Base-by-base conservation (phyloP, 2,888 invertebrate species). In the Thysanoteuthis rhombus region DNA sequence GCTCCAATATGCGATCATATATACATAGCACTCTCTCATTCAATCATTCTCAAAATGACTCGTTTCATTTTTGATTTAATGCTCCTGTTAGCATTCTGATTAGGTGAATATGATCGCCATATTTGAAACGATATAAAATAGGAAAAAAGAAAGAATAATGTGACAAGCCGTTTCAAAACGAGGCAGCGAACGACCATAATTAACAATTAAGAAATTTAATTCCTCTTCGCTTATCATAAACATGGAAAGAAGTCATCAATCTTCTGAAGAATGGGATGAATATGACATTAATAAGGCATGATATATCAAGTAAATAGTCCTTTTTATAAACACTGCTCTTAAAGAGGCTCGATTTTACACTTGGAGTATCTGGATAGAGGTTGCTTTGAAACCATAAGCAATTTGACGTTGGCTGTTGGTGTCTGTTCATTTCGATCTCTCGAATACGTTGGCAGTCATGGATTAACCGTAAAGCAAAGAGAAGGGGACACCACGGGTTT, bases 131-230 rank as follows among this genome's bases (percentile, higher is more conserved):
- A 36, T 12, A 75, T n/a, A 36, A 75, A n/a, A 75, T n/a, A 10
- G 10, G 19, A 1, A 75, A 75, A 36, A 75, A 36, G 19, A 75
- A n/a, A n/a, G 10, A 4, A 4, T 2, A 3, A 36, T n/a, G n/a
- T 75, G 75, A 75, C 75, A 75, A 75, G n/a, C n/a, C 58, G 32
- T 75, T 75, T 75, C 75, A 75, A 75, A 75, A 75, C 75, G 75
- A 75, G 75, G n/a, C 75, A n/a, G n/a, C 25, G n/a, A 19, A n/a
- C 75, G n/a, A 10, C 10, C 75, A 75, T 75, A 75, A 75, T 75
- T 75, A 75, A 75, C 75, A 75, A n/a, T 75, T 75, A 75, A n/a
- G 75, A 75, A 75, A 75, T 75, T n/a, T 75, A 75, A 75, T 75
- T n/a, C n/a, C n/a, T 75, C 19, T n/a, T n/a, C 19, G n/a, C n/a